Conservation (phyloP, 1,140 invertebrate genomes). For the Cyphomyrmex costatus region DNA sequence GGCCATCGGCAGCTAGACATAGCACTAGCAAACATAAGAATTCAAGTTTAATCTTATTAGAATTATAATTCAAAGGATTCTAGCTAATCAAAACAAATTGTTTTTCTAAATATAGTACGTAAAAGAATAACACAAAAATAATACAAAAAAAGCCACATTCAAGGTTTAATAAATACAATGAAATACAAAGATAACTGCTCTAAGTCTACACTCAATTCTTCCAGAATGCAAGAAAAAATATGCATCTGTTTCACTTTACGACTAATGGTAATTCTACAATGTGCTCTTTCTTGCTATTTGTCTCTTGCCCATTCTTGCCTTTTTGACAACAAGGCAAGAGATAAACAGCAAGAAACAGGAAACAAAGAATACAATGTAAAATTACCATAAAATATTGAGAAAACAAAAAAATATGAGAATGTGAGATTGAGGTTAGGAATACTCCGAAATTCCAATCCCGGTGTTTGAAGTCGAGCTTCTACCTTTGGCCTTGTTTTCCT, state of each 20-base stretch:
- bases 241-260: not conserved
- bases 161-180: not conserved
- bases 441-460: not conserved
- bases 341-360: too few species aligned
- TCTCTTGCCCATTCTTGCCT: too few species aligned
- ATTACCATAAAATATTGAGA: not conserved
- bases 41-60: not conserved
- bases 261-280: too few species aligned
- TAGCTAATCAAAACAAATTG: not conserved
- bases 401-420: not conserved
- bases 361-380: not conserved
- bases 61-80: not conserved
- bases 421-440: slow-evolving; percentile 12
- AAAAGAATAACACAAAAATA: not conserved
- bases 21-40: slow-evolving; percentile 88
- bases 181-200: not conserved
- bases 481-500: slow-evolving; percentile 93
- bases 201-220: not conserved
- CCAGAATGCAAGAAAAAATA: not conserved
- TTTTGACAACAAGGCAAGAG: too few species aligned
- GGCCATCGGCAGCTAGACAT: slow-evolving; percentile 93
- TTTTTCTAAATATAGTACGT: not conserved
- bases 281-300: too few species aligned
- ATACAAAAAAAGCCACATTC: not conserved
- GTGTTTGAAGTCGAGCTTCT: slow-evolving; percentile 54